Evolutionary conservation across 2,888 invertebrate species (phyloP).

Genomic region (Noctua comes): DNA sequence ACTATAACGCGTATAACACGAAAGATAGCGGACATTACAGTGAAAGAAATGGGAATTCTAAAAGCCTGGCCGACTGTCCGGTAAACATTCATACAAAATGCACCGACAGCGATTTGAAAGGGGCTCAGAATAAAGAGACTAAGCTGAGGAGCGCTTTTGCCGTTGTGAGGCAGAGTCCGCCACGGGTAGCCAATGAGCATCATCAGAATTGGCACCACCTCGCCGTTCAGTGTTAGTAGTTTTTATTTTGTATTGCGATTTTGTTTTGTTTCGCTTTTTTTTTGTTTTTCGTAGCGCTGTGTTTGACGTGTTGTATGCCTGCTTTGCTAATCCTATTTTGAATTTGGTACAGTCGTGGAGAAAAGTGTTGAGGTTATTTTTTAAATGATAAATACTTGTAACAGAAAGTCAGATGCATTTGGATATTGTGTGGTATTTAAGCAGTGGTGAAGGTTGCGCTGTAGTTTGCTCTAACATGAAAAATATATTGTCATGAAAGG

Average conservation of each 20-base stretch:
- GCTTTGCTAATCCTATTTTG: slow-evolving; percentile 34
- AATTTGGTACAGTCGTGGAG: slow-evolving; percentile 23
- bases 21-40: slow-evolving; percentile 89
- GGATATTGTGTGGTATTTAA: slow-evolving; percentile 2
- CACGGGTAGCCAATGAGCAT: slow-evolving; percentile 85
- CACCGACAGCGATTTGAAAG: slow-evolving; percentile 85
- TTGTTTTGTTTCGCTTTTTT: slow-evolving; percentile 68
- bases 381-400: background rate
- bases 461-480: background rate
- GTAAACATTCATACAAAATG: slow-evolving; percentile 89
- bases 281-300: slow-evolving; percentile 50
- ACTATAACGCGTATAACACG: slow-evolving; percentile 88
- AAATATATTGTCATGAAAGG: background rate
- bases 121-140: slow-evolving; percentile 83
- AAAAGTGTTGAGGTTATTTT: slow-evolving; percentile 9
- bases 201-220: slow-evolving; percentile 91
- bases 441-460: background rate
- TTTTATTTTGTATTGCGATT: slow-evolving; percentile 74
- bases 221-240: slow-evolving; percentile 92
- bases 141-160: slow-evolving; percentile 92
- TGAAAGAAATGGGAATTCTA: slow-evolving; percentile 87
- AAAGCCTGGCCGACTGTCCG: slow-evolving; percentile 85
- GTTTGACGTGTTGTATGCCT: slow-evolving; percentile 40
- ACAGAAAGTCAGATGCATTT: slow-evolving; percentile 48
- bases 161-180: slow-evolving; percentile 91